These are phyloP conservation scores for Synergus umbraculus DNA, from an alignment of 2,888 invertebrate genomes.

Conservation along the genomic window DNA sequence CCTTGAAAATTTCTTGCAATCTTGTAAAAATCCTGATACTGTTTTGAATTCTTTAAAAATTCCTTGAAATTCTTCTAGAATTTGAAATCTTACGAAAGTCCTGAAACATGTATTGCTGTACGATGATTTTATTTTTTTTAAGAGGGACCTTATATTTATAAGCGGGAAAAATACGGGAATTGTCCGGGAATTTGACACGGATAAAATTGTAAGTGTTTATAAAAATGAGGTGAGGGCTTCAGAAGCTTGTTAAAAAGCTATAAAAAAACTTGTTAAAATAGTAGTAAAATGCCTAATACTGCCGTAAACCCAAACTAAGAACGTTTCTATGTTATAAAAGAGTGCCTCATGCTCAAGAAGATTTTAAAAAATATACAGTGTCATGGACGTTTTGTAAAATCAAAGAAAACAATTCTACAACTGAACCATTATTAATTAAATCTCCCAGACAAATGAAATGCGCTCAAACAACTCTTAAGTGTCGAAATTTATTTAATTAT, in stretches of 20 bases:
- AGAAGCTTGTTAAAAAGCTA: constrained; percentile 15
- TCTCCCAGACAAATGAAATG: too few relatives aligned
- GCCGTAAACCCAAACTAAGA: constrained; percentile 14
- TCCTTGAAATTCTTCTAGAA: too few relatives aligned
- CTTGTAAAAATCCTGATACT: too few relatives aligned
- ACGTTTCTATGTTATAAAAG: not conserved
- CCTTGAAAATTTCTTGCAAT: too few relatives aligned
- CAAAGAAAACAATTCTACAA: not conserved
- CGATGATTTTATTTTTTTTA: too few relatives aligned
- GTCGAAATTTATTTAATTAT: not conserved
- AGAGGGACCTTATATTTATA: too few relatives aligned
- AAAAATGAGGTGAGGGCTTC: not conserved
- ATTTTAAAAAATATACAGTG: not conserved
- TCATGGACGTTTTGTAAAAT: not conserved
- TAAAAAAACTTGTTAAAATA: constrained; percentile 31
- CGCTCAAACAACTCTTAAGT: not conserved
- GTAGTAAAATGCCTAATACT: constrained; percentile 22
- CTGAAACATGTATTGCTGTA: too few relatives aligned
- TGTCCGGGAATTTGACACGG: too few relatives aligned
- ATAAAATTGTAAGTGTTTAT: not conserved
- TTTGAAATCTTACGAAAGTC: too few relatives aligned
- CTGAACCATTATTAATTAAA: not conserved
- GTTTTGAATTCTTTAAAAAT: too few relatives aligned
- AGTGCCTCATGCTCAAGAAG: not conserved
- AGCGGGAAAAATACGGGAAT: too few relatives aligned